Base-by-base conservation (phyloP, 2,888 invertebrate genomes). In the Drepana falcataria region DNA sequence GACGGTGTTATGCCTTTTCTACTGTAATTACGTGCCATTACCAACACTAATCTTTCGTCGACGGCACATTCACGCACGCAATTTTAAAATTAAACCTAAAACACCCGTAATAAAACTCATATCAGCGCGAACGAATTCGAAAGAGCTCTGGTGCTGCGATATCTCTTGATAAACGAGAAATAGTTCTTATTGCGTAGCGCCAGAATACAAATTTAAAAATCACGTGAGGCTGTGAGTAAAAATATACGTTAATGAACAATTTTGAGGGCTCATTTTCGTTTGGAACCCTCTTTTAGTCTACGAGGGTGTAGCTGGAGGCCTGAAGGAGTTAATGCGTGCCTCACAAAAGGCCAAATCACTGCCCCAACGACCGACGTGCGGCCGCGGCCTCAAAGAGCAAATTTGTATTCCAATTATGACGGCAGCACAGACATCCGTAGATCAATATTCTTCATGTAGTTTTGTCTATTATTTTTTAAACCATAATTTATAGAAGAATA, bases 401-500 rank as follows among this genome's bases (percentile, higher is more conserved):
- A 90, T 89, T 90, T 89, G 90, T 90, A 89, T 87, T 89, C 86
- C 88, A 90, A 91, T 91, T 91, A 90, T 85, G 83, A 87, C 83
- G 78, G 85, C 69, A 59, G 61, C 65, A 62, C 63, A 73, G 73
- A 76, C 75, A 69, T 66, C 62, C 62, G 66, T 52, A 70, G 71
- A 71, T 73, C 72, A 63, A 75, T 73, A 70, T 65, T 63, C 61
- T 55, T 61, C 59, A 63, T 59, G 63, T 65, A 63, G 63, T 65
- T 21, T 21, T 44, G 9, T 9, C 44, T 9, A 44, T 44, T 21
- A 0, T 21, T 44, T 44, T 9, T 44, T 3, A 6, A 44, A 41
- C 37, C 37, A 37, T 4, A 37, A 5, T 5, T 37, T 37, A 37
- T 4, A 40, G 40, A 4, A 40, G 7, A 40, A 40, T 40, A 1